Evolutionary conservation across 2,888 invertebrate species (phyloP), one percentile per base, ranked within the genome.

Genomic region (Aspidiotus rigidus): DNA sequence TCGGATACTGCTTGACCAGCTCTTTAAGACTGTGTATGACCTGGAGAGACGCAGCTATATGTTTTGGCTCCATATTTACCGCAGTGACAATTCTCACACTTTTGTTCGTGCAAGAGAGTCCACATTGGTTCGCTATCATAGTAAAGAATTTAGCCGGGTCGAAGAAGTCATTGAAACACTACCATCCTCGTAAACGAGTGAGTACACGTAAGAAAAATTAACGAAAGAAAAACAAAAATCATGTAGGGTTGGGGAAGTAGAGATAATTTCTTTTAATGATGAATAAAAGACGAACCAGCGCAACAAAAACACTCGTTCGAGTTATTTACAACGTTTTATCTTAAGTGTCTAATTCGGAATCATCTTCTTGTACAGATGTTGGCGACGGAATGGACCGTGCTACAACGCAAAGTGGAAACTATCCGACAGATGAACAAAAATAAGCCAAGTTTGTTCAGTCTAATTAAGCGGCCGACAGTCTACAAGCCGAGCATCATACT

Each of bases 401-500:
- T 69, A 8, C 41, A 56, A 13, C 15, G 44, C 15, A 69, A 69
- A 59, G 0, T 42, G 5, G 16, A 62, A 7, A 13, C 8, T 7
- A 7, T 42, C 40, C 9, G 28, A 3, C 2, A 28, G 28, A n/a
- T n/a, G n/a, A 49, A 6, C 10, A 49, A n/a, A n/a, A 49, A 2
- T 2, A 6, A 6, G 6, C 49, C 49, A 11, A n/a, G 49, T n/a
- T 13, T 11, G n/a, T 49, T 49, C 2, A 6, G 7, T 11, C 17
- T 67, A 9, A 7, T 67, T 15, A 6, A 42, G 40, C 17, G 56
- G 0, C 53, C 70, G 0, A 10, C 40, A 11, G 66, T 44, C 10
- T 66, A 64, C 55, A 15, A 60, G 72, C 84, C 84, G 1, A 74
- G 81, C 1, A 57, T 79, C 1, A 78, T 84, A 17, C 76, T 84